Conservation (phyloP, 2,888 invertebrate genomes). For the Nasonovia ribisnigri region DNA sequence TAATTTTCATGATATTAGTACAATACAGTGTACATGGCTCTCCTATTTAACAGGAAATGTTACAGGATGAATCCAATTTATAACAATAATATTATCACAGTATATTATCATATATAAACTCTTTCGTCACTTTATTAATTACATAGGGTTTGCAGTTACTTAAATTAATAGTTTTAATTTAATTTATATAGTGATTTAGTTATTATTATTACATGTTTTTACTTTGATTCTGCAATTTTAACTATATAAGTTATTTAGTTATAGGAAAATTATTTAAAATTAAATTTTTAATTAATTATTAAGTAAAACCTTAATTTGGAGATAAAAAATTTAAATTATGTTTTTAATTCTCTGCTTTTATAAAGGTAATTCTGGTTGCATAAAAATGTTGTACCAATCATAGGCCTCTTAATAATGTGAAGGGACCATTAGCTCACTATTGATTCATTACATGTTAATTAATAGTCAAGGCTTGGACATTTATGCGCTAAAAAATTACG, state of each 20-base stretch:
- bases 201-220: neutral
- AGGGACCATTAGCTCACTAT: neutral
- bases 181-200: neutral
- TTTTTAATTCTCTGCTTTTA: neutral
- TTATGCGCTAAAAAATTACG: too few relatives aligned
- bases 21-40: neutral
- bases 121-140: neutral
- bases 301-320: neutral
- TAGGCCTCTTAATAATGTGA: neutral
- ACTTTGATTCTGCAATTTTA: neutral
- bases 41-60: neutral
- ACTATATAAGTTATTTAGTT: neutral
- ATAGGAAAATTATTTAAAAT: neutral
- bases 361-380: neutral
- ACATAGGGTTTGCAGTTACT: neutral
- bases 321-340: neutral
- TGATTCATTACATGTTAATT: neutral
- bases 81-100: neutral
- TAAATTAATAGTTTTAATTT: neutral
- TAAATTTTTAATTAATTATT: neutral
- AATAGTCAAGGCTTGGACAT: too few relatives aligned
- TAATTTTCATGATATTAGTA: neutral
- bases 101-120: neutral
- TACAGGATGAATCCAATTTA: conserved; percentile 42
- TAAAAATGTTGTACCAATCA: neutral